Percentiles rank a stretch among this genome's conserved stretches.
Evolutionary conservation across 2,888 invertebrate genomes (phyloP).

Genomic region (Troilus luridus): DNA sequence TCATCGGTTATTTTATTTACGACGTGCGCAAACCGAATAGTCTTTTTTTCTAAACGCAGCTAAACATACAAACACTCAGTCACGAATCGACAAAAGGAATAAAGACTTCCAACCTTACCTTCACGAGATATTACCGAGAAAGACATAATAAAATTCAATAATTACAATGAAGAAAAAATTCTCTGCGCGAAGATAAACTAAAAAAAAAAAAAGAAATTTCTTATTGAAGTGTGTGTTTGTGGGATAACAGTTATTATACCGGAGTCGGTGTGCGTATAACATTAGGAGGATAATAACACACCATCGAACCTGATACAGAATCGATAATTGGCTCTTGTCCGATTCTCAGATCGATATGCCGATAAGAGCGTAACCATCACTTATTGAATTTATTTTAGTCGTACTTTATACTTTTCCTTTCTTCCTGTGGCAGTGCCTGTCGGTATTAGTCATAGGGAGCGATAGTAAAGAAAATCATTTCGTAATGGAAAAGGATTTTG

Average conservation of each 20-base stretch:
- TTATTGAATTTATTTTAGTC: slow-evolving; percentile 54
- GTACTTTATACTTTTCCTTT: neutral
- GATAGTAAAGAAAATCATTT: neutral
- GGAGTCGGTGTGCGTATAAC: slow-evolving; percentile 14
- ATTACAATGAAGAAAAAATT: slow-evolving; percentile 7
- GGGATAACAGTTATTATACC: slow-evolving; percentile 10
- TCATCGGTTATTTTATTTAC: slow-evolving; percentile 9
- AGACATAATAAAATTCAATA: slow-evolving; percentile 30
- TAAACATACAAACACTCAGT: neutral
- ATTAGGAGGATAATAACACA: slow-evolving; percentile 25
- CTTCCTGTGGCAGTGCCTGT: neutral
- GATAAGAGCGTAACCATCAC: slow-evolving; percentile 55
- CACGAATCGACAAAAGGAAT: slow-evolving; percentile 8
- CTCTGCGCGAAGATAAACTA: neutral
- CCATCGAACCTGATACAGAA: slow-evolving; percentile 21
- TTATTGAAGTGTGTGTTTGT: slow-evolving; percentile 41
- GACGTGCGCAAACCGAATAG: neutral
- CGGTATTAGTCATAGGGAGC: neutral
- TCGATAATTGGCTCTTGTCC: slow-evolving; percentile 57
- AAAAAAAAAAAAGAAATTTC: slow-evolving; percentile 18
- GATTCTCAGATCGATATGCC: slow-evolving; percentile 54
- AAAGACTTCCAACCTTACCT: neutral
- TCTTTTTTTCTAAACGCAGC: neutral
- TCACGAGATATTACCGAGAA: neutral
- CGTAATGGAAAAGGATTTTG: neutral